Conservation (phyloP, 2,113 vertebrate species). For the Xerus inauris region DNA sequence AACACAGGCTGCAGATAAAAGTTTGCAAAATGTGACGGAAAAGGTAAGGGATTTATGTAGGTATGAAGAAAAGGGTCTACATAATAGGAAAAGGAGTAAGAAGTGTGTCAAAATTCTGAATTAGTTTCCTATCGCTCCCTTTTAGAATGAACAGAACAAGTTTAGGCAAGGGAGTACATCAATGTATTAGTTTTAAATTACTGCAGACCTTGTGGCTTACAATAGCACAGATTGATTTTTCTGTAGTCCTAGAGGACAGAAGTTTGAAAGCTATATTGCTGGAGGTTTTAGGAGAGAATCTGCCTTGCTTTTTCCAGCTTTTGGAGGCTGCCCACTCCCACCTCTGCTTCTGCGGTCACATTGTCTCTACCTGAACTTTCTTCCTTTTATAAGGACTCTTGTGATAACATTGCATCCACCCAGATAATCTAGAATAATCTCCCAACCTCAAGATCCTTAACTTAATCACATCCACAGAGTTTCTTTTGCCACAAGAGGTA, state of each 20-base stretch:
- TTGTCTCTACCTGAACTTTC: neutral
- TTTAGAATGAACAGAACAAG: too few relatives aligned
- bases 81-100: neutral
- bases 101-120: too few relatives aligned
- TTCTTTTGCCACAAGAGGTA: neutral
- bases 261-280: neutral
- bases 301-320: neutral
- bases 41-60: neutral
- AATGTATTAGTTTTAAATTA: neutral
- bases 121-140: too few relatives aligned
- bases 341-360: neutral
- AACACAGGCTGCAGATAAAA: neutral
- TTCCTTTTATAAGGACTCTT: neutral
- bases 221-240: neutral
- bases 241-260: neutral
- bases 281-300: too few relatives aligned
- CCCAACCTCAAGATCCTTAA: neutral
- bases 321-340: neutral
- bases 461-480: neutral
- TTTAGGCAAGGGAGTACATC: neutral
- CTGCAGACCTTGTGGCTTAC: neutral
- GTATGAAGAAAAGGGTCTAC: neutral
- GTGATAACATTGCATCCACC: neutral
- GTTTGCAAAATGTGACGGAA: neutral
- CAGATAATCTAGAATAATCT: neutral